Conservation (phyloP, 2,888 invertebrate species). For the Belgica antarctica region DNA sequence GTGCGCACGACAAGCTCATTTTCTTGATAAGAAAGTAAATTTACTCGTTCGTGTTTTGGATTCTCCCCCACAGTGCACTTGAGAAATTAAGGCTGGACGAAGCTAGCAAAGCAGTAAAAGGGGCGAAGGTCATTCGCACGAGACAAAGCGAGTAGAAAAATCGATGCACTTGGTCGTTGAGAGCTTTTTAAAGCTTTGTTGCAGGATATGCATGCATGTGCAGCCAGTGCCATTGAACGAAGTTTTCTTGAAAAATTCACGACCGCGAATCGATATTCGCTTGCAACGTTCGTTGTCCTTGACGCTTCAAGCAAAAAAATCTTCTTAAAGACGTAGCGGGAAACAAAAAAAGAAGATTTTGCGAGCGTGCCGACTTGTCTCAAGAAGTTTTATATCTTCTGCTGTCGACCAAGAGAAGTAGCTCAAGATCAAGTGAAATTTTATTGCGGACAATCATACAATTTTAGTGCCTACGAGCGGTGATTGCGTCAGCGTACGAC, state of each 20-base stretch:
- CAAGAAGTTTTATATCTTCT: conserved; percentile 1
- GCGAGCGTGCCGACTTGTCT: background rate
- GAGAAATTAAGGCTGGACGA: too few relatives aligned
- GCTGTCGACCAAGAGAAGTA: background rate
- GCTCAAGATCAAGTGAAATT: background rate
- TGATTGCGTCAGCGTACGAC: too few relatives aligned
- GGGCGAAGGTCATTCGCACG: background rate
- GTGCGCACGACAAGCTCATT: background rate
- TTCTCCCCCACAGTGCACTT: too few relatives aligned
- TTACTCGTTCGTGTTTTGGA: too few relatives aligned
- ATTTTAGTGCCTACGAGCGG: too few relatives aligned
- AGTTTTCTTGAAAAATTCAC: background rate
- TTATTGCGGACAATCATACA: conserved; percentile 1
- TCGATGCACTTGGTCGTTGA: background rate
- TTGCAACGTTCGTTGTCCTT: background rate
- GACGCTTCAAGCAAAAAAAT: too few relatives aligned
- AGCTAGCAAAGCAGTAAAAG: too few relatives aligned
- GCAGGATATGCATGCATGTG: too few relatives aligned
- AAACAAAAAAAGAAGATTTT: background rate
- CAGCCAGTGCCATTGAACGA: background rate
- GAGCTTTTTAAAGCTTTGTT: background rate
- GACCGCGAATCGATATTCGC: background rate
- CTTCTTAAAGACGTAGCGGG: too few relatives aligned
- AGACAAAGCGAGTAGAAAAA: background rate
- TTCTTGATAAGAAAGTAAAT: too few relatives aligned